phyloP scores from a whole-genome alignment of 2,797 vertebrate species.

The Etheostoma perlongum region DNA sequence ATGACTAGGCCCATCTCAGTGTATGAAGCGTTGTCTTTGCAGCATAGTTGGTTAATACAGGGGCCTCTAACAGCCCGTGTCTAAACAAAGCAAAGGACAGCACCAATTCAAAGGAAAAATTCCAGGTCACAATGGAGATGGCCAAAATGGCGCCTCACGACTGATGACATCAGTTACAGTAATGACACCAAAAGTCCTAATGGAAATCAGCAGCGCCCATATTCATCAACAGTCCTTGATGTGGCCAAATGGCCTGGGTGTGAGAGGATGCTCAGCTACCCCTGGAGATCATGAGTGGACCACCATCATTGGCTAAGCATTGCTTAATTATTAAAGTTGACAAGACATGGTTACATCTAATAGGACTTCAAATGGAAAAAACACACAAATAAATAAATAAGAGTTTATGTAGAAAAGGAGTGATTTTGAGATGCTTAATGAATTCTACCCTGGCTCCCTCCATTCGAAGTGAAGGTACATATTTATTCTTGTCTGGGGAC shows the following conservation, averaged over 20 bases:
- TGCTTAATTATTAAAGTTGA: neutral
- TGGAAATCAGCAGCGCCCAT: neutral
- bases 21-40: conserved; percentile 67
- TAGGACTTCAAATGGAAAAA: neutral
- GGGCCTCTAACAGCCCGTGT: conserved; percentile 72
- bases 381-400: neutral
- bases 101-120: conserved; percentile 72
- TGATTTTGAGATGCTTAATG: conserved; percentile 2
- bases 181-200: conserved; percentile 12
- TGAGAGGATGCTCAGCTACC: neutral
- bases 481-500: neutral
- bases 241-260: neutral
- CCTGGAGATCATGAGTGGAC: neutral
- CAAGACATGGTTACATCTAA: neutral
- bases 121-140: conserved; percentile 80
- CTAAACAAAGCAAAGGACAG: conserved; percentile 76
- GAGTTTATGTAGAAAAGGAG: neutral
- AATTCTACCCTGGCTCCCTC: neutral
- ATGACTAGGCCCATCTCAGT: conserved; percentile 43
- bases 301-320: neutral
- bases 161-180: conserved; percentile 30
- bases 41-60: conserved; percentile 63
- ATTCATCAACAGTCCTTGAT: neutral
- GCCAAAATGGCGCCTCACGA: conserved; percentile 68
- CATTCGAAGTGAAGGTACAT: neutral